A percentile compares a stretch with the other conserved stretches of the same genome.
These are phyloP conservation scores for Bettongia penicillata DNA, from an alignment of 2,113 vertebrate species.

Conservation along the genomic window DNA sequence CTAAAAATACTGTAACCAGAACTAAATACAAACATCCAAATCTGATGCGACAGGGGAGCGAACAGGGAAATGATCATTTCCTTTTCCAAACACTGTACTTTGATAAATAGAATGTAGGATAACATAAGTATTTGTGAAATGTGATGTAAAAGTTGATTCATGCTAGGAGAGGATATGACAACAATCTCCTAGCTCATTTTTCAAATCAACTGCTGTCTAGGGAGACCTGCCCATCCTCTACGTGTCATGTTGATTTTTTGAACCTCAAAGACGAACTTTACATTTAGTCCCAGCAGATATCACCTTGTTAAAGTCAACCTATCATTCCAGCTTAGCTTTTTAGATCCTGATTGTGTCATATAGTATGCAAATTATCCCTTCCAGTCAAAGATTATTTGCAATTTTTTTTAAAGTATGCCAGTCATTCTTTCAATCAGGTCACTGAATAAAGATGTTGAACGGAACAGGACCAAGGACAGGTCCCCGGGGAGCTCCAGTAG, in stretches of 20 bases:
- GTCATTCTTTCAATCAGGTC: background rate
- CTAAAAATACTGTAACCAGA: background rate
- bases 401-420: background rate
- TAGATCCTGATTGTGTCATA: background rate
- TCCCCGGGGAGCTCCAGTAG: background rate
- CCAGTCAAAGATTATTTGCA: background rate
- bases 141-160: background rate
- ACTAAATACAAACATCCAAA: background rate
- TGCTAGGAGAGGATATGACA: background rate
- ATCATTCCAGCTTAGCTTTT: background rate
- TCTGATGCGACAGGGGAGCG: background rate
- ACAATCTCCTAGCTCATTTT: background rate
- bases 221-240: background rate
- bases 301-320: background rate
- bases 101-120: background rate
- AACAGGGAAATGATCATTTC: background rate
- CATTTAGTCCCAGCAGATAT: background rate
- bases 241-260: background rate
- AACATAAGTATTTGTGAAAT: background rate
- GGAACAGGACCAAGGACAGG: background rate
- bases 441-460: background rate
- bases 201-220: background rate
- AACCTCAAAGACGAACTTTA: background rate
- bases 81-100: background rate
- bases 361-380: background rate